Evolutionary conservation across 2,888 invertebrate genomes (phyloP).

Genomic region (Chalcosyrphus nemorum): DNA sequence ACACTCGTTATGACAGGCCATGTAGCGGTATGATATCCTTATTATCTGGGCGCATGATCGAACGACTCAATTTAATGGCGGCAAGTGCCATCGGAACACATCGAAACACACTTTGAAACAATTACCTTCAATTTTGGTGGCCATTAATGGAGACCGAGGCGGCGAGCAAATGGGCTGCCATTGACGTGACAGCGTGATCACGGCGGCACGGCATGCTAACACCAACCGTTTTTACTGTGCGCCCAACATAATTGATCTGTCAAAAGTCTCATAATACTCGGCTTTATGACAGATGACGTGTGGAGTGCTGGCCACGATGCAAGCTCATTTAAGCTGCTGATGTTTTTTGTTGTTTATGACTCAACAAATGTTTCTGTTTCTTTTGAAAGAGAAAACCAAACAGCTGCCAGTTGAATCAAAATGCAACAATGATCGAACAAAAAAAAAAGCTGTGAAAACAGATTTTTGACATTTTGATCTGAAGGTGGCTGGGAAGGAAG

Average conservation of each 20-base stretch:
- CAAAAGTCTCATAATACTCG: conserved; percentile 67
- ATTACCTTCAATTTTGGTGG: conserved; percentile 65
- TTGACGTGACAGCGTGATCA: conserved; percentile 70
- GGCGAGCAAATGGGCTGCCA: conserved; percentile 64
- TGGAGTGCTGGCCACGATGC: conserved; percentile 45
- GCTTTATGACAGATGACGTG: conserved; percentile 71
- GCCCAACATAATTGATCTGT: conserved; percentile 70
- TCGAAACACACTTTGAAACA: conserved; percentile 61
- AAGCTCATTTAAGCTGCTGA: conserved; percentile 64
- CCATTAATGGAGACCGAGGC: conserved; percentile 61
- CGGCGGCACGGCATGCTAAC: conserved; percentile 32
- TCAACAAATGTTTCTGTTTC: conserved; percentile 41
- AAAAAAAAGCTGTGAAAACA: conserved; percentile 63
- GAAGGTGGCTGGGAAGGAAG: not conserved
- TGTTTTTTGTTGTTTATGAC: conserved; percentile 29
- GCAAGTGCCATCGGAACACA: conserved; percentile 53
- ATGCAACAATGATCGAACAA: conserved; percentile 1
- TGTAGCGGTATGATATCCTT: conserved; percentile 67
- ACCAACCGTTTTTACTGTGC: conserved; percentile 23
- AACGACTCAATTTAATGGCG: conserved; percentile 67
- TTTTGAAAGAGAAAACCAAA: conserved; percentile 48
- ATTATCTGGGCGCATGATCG: conserved; percentile 61
- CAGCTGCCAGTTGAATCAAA: conserved; percentile 54
- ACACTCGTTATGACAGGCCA: conserved; percentile 67
- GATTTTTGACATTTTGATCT: conserved; percentile 68